Conservation (phyloP, 2,113 vertebrate species). For the Castor canadensis region DNA sequence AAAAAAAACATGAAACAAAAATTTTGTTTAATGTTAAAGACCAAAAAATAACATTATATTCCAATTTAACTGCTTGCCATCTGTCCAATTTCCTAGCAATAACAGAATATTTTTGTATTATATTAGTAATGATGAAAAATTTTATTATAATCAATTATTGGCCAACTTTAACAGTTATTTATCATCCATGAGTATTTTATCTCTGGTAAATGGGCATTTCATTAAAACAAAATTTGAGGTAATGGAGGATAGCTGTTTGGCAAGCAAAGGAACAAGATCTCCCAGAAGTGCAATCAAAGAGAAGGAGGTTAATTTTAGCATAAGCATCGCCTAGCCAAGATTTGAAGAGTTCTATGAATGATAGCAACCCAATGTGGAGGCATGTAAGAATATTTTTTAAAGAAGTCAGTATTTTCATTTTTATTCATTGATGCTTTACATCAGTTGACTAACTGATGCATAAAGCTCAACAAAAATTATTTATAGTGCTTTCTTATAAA, state of each 20-base stretch:
- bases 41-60: background rate
- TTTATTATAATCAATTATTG: constrained; percentile 4
- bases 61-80: constrained; percentile 37
- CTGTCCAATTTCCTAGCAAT: constrained; percentile 21
- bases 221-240: constrained; percentile 16
- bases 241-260: background rate
- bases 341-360: background rate
- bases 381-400: background rate
- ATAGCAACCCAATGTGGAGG: background rate
- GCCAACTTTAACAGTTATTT: constrained; percentile 34
- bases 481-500: constrained; percentile 43
- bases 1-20: background rate
- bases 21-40: constrained; percentile 23
- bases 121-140: constrained; percentile 37
- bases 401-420: constrained; percentile 11
- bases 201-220: constrained; percentile 47
- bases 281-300: background rate
- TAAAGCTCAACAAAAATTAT: constrained; percentile 11
- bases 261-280: constrained; percentile 7
- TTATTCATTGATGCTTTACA: background rate
- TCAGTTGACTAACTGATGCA: background rate
- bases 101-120: constrained; percentile 39
- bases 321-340: background rate
- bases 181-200: constrained; percentile 24
- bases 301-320: background rate